Base-by-base conservation (phyloP, 2,888 invertebrate genomes). In the Chrysina gloriosa region DNA sequence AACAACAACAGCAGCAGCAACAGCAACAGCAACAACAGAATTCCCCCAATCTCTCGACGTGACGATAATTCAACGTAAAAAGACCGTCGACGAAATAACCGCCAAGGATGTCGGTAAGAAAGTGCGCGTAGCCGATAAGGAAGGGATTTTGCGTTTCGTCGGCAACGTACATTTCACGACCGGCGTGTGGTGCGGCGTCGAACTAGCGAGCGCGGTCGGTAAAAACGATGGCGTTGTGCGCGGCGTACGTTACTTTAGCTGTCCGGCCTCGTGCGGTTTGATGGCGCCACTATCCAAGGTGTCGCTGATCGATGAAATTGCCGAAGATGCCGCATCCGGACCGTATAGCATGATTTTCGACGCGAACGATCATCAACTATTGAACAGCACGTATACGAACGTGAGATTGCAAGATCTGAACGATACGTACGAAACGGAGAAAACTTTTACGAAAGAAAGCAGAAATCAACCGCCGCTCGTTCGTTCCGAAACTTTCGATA, bases 151-250 rank as follows among this genome's bases (percentile, higher is more conserved):
- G 31, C 82, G 86, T 5, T 89, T 84, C 79, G 83, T 87, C 70
- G 90, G 91, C 2, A 80, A 82, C 31, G 86, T 87, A 4, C 80
- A 82, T 67, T 84, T 84, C 71, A 84, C 87, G 50, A 83, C 87
- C 47, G 88, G 87, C 34, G 81, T 85, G 16, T 91, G 89, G 88
- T 90, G 90, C 79, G 90, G 90, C 5, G 83, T 90, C 48, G 89
- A 90, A 79, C 80, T 90, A 63, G 82, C 84, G 65, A 83, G 84
- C 47, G 81, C 86, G 3, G 84, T 84, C 68, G 90, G 90, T 16
- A 87, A 87, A 75, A 87, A 90, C 81, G 88, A 90, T 82, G 90
- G 90, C 45, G 80, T 84, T 42, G 86, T 89, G 7, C 83, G 86
- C 69, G 89, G 89, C 7, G 84, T 87, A 45, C 84, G 86, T 11